Evolutionary conservation across 2,888 invertebrate genomes (phyloP), one percentile per base, ranked within the genome.

Genomic region (Poecilobothrus nobilitatus): DNA sequence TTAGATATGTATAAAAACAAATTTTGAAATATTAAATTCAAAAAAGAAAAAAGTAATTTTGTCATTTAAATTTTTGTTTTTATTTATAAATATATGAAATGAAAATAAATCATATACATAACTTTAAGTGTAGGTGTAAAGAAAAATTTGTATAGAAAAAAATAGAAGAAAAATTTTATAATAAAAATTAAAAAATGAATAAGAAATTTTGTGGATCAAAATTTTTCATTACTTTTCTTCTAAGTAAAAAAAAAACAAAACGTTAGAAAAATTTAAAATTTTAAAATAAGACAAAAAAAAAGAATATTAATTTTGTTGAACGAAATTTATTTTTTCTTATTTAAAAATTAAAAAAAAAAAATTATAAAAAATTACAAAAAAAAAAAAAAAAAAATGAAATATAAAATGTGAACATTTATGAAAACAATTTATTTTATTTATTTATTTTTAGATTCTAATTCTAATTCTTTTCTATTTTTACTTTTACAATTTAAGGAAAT

Each of bases 11-110:
- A 27, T 27, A 27, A 27, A 5, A 27, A 27, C 27, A 27, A 27
- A 12, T 37, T 37, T 37, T 37, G 12, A 37, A 10, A 10, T 37
- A 37, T 37, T 37, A 22, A 65, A 63, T 63, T 53, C 18, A 65
- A 61, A 66, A 64, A n/a, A 68, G 66, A 66, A n/a, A 68, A 67
- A 66, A 44, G 21, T 53, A 64, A 44, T 27, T 27, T 27, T 27
- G 27, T 27, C 27, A 5, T 27, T 27, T 27, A 9, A 61, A 65
- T 53, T 53, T 18, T 53, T 37, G 1, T 37, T 37, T 37, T 37
- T 37, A 37, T 10, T 37, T 53, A 53, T 53, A n/a, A 18, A 53
- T 18, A 53, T 12, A 53, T 53, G 5, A 18, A 12, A 53, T n/a
- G 53, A 53, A 53, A 53, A 53, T 18, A 53, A 53, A 53, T 37